Conservation (phyloP, 2,113 vertebrate species). For the Rhabdomys dilectus region DNA sequence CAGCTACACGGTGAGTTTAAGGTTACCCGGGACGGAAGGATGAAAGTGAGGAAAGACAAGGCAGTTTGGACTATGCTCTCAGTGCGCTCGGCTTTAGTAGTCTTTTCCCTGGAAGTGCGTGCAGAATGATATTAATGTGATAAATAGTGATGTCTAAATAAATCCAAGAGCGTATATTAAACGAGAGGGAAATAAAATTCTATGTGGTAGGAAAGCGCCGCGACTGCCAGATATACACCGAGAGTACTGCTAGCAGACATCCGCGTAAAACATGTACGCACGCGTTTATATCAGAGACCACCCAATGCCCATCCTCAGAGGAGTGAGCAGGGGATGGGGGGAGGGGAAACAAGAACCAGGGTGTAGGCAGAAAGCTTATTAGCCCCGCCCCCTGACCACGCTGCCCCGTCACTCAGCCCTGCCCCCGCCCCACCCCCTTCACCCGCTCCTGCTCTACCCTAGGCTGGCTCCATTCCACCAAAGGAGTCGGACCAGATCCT, state of each 20-base stretch:
- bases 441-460: no score
- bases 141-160: conserved; percentile 51
- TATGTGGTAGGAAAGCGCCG: conserved; percentile 16
- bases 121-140: background rate
- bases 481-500: background rate
- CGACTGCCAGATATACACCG: background rate
- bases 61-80: background rate
- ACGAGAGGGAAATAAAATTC: conserved; percentile 49
- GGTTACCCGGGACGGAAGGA: background rate
- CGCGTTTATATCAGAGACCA: background rate
- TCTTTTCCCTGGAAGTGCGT: background rate
- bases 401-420: background rate
- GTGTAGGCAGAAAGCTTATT: background rate
- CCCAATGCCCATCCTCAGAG: background rate
- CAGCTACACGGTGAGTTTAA: background rate
- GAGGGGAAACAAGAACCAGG: background rate
- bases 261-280: background rate
- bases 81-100: background rate
- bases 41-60: background rate
- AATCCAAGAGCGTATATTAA: conserved; percentile 42
- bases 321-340: background rate
- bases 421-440: no score
- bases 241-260: background rate
- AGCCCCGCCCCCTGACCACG: background rate
- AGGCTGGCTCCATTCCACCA: background rate